Evolutionary conservation across 2,113 vertebrate species (phyloP).

Genomic region (Monopterus albus): DNA sequence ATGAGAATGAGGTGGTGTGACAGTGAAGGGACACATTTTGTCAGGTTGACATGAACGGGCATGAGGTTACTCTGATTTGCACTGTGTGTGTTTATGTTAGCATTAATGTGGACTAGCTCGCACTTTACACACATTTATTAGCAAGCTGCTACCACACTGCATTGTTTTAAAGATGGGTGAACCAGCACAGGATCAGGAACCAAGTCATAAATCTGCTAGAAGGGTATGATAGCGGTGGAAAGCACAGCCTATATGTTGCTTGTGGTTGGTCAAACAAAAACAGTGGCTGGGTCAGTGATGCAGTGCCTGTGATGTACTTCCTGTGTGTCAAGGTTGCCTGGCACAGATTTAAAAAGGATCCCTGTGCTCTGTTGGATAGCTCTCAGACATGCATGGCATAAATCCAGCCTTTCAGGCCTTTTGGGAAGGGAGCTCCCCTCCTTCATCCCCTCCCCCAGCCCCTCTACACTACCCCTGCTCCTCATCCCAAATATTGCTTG

Average conservation of each 20-base stretch:
- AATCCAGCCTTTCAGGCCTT: slow-evolving; percentile 52
- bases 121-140: neutral
- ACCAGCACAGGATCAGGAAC: slow-evolving; percentile 21
- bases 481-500: slow-evolving; percentile 69
- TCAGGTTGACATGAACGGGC: slow-evolving; percentile 12
- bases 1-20: neutral
- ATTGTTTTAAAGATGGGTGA: slow-evolving; percentile 6
- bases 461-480: slow-evolving; percentile 27
- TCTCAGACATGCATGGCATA: slow-evolving; percentile 52
- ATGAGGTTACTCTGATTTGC: neutral
- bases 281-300: too few species aligned
- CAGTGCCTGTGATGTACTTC: too few species aligned
- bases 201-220: slow-evolving; percentile 67
- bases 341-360: slow-evolving; percentile 53
- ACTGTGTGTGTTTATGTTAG: slow-evolving; percentile 18
- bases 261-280: too few species aligned
- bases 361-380: slow-evolving; percentile 66
- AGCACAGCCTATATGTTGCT: slow-evolving; percentile 4
- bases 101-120: slow-evolving; percentile 3
- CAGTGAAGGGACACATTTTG: neutral
- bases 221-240: neutral
- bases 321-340: slow-evolving; percentile 51
- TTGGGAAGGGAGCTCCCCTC: slow-evolving; percentile 48
- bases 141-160: neutral
- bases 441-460: slow-evolving; percentile 24